A percentile compares a stretch with the other conserved stretches of the same genome.
Conservation (phyloP, 1,140 invertebrate genomes). For the Heterodera carotae region DNA sequence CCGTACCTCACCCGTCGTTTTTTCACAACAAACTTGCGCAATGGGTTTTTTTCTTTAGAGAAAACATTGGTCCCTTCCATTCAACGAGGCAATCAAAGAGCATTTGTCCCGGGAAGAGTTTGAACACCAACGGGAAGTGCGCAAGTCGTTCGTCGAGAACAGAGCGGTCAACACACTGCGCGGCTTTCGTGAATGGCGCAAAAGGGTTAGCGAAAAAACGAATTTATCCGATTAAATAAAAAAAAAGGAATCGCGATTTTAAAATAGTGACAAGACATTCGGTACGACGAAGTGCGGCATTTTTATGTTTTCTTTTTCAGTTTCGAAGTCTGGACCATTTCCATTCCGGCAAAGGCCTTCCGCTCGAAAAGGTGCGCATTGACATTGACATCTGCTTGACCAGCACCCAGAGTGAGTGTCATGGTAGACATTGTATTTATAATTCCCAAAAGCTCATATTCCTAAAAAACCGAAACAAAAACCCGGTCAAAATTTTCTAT, state of each 20-base stretch:
- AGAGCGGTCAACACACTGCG: constrained; percentile 12
- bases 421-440: background rate
- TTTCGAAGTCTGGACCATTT: constrained; percentile 5
- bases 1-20: no score
- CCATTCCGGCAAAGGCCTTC: background rate
- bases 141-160: background rate
- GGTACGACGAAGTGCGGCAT: background rate
- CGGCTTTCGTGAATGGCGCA: constrained; percentile 33
- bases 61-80: constrained; percentile 20
- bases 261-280: background rate
- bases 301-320: constrained; percentile 27
- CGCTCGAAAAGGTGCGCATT: background rate
- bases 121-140: background rate
- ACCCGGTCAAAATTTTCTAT: no score
- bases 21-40: constrained; percentile 11
- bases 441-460: no score
- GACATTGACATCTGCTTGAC: constrained; percentile 8
- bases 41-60: background rate
- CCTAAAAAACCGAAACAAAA: no score
- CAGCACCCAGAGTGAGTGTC: background rate
- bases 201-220: background rate
- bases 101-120: constrained; percentile 9
- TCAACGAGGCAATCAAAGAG: constrained; percentile 37
- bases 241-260: no score
- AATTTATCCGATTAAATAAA: no score